Percentiles rank a stretch among this genome's conserved stretches.
phyloP scores from a whole-genome alignment of 2,113 vertebrate species.

The Antennarius striatus region DNA sequence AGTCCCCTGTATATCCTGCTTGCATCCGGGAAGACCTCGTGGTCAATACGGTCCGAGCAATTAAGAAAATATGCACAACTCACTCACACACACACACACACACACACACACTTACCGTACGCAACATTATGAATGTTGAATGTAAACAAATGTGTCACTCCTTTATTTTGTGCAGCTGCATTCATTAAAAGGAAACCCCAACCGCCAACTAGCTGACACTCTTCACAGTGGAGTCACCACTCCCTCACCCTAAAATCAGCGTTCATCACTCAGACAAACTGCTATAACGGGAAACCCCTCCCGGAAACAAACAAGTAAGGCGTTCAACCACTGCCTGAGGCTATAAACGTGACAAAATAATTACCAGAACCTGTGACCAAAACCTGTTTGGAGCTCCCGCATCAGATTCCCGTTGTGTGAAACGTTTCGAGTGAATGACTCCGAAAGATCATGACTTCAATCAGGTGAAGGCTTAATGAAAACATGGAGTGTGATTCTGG shows the following conservation, averaged over 20 bases:
- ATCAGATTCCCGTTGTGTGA: background rate
- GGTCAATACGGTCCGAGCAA: constrained; percentile 20
- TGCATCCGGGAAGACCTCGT: constrained; percentile 20
- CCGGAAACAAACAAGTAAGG: constrained; percentile 33
- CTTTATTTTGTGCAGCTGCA: constrained; percentile 47
- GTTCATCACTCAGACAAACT: constrained; percentile 45
- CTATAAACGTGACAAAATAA: constrained; percentile 7
- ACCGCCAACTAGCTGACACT: constrained; percentile 44
- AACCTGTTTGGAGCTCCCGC: no score
- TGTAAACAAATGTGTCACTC: constrained; percentile 54
- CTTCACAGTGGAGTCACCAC: constrained; percentile 35
- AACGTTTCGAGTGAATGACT: no score
- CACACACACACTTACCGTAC: constrained; percentile 17
- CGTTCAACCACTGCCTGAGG: constrained; percentile 15
- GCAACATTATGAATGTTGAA: constrained; percentile 23
- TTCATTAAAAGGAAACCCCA: constrained; percentile 35
- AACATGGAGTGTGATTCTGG: constrained; percentile 58
- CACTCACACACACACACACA: constrained; percentile 18
- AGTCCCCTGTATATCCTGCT: constrained; percentile 2
- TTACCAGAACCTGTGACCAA: no score
- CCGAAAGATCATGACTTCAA: background rate
- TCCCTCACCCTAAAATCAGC: constrained; percentile 41
- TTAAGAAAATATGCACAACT: constrained; percentile 28
- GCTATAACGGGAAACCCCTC: constrained; percentile 37
- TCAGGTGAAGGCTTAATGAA: constrained; percentile 47